Conservation (phyloP, 2,113 vertebrate genomes). For the Gallinago paraguaiae region DNA sequence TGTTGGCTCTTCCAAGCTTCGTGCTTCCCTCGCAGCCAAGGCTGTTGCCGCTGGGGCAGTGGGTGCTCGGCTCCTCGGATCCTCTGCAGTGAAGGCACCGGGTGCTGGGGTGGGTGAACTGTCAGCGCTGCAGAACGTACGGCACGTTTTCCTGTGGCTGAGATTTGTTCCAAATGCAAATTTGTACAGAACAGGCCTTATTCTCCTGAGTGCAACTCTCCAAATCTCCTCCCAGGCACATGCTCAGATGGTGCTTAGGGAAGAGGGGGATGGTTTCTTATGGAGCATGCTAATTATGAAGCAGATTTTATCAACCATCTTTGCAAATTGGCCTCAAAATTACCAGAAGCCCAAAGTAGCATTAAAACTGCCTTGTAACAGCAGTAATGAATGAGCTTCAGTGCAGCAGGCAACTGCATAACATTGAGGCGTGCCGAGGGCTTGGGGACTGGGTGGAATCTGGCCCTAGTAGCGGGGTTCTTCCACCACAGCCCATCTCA, state of each 20-base stretch:
- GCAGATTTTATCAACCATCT: conserved; percentile 33
- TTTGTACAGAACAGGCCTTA: background rate
- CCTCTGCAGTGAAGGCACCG: background rate
- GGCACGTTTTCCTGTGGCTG: background rate
- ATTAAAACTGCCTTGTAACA: conserved; percentile 43
- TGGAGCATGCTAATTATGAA: conserved; percentile 43
- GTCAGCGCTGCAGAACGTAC: background rate
- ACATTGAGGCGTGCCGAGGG: background rate
- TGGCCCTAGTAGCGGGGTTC: background rate
- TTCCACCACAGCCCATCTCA: background rate
- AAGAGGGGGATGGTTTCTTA: background rate
- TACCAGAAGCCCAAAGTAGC: conserved; percentile 19
- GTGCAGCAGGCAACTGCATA: background rate
- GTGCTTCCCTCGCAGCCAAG: background rate
- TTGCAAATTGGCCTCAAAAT: conserved; percentile 42
- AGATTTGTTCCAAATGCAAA: conserved; percentile 22
- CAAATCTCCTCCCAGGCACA: conserved; percentile 21
- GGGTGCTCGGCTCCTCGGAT: background rate
- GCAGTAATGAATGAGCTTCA: background rate
- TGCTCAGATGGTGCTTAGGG: conserved; percentile 31
- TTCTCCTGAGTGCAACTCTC: conserved; percentile 26
- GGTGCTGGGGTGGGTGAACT: background rate
- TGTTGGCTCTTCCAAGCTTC: background rate
- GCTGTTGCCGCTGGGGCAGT: background rate
- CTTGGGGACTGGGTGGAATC: background rate